Base-by-base conservation (phyloP, 2,113 vertebrate genomes). In the Gasterosteus nipponicus region DNA sequence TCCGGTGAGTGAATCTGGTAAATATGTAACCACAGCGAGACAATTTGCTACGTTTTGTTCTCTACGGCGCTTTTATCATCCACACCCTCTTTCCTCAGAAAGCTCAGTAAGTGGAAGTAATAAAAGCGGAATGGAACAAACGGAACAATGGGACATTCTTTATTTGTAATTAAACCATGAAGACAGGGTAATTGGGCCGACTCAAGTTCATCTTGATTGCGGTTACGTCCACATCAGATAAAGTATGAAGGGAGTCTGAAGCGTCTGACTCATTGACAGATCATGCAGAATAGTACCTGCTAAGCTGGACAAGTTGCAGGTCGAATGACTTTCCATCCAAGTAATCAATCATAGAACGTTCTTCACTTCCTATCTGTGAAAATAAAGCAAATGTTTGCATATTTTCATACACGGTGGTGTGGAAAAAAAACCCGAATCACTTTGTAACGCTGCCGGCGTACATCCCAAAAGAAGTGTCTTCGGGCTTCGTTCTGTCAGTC, bases 1-100 rank as follows among this genome's bases (percentile, higher is more conserved):
- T 94, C 93, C 49, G 93, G 93, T 94, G 68, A 86, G 77, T 47
- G 18, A 22, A 71, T 44, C 5, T 51, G 1, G 4, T 15, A 1
- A 31, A 46, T 38, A 46, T 47, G 1, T 65, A 58, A 44, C 26
- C 26, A 42, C 3, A 47, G 12, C 46, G 18, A 49, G 10, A 53
- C 6, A 16, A 0, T 63, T 44, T 44, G 15, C 19, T 9, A 54
- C 11, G 35, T 41, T 41, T 63, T 39, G 7, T 70, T 47, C 18
- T 53, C n/a, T 10, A n/a, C 1, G 0, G 38, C 15, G 42, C 22
- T 1, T 49, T 56, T 76, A 10, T 18, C 7, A 44, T 31, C 18
- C 54, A 78, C 56, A 11, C 44, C 29, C 12, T 38, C 3, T 44
- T 10, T 44, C 39, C 5, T 56, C 41, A 42, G 38, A 80, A 59